Conservation (phyloP, 92 coral and sea anemone species). For the Bergia sp. region DNA sequence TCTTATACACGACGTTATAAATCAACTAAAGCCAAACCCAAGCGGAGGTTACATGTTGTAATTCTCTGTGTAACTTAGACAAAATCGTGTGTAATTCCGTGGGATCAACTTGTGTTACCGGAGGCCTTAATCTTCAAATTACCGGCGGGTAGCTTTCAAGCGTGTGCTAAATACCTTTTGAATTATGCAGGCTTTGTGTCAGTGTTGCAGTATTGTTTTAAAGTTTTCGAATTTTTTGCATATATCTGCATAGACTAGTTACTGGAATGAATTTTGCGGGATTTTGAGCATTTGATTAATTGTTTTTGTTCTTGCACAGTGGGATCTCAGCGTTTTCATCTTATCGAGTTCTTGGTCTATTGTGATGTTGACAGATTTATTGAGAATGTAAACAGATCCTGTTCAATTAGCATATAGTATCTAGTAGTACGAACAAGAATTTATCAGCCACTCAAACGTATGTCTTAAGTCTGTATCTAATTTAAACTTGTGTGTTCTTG, state of each 20-base stretch:
- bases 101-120: neutral
- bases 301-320: slow-evolving; percentile 21
- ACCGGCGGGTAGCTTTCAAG: neutral
- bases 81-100: neutral
- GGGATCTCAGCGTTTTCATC: neutral
- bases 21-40: neutral
- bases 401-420: neutral
- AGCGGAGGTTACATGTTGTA: neutral
- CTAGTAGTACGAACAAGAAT: neutral
- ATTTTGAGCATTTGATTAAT: neutral
- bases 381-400: neutral
- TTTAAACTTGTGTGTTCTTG: too few species aligned
- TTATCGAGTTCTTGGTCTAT: neutral
- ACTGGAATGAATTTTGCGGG: neutral
- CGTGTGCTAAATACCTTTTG: neutral
- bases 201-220: neutral
- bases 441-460: neutral
- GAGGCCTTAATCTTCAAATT: neutral
- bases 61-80: neutral
- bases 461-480: neutral
- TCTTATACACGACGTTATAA: neutral
- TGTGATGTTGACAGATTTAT: slow-evolving; percentile 24
- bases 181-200: slow-evolving; percentile 25
- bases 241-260: neutral
- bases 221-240: neutral